Base-by-base conservation (phyloP, 2,113 vertebrate genomes). In the Ariopsis seemanni region DNA sequence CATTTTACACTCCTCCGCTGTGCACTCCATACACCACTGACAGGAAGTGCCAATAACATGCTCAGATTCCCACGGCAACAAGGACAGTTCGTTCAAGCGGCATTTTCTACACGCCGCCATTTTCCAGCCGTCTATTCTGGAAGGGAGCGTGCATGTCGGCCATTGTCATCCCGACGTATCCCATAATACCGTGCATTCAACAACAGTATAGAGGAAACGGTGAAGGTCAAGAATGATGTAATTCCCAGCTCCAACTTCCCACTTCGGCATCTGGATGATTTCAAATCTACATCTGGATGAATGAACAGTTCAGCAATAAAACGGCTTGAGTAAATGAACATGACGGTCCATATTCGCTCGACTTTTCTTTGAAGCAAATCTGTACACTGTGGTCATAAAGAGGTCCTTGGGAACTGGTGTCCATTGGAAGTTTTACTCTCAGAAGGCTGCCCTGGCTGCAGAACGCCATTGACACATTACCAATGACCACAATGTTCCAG, bases 1-100 rank as follows among this genome's bases (percentile, higher is more conserved):
- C 93, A 84, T 94, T 94, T 94, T 93, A 95, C 92, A 93, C 91
- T 91, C 50, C 90, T 91, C 30, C 22, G 71, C 14, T 62, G 4
- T 34, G 62, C 34, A 79, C 74, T 42, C 55, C 15, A 58, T 77
- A 30, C n/a, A 57, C 50, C 12, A 27, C 86, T 9, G 89, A 81
- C 69, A 87, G 89, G 91, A 94, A 89, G 88, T 18, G 89, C 79
- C 87, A 89, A 90, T 94, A 93, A 95, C 94, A 91, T 55, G 63
- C 91, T 90, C 88, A 88, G 89, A 81, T 60, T 88, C 85, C 92
- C 89, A 91, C 89, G 89, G 89, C 91, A 91, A 94, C 92, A 91
- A 90, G 90, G 88, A 74, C 82, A 90, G 83, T 75, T 82, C 20
- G 69, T 85, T 30, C 62, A 83, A 57, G 25, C 34, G 4, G 9